Evolutionary conservation across 1,140 invertebrate species (phyloP).

Genomic region (Thrips palmi): DNA sequence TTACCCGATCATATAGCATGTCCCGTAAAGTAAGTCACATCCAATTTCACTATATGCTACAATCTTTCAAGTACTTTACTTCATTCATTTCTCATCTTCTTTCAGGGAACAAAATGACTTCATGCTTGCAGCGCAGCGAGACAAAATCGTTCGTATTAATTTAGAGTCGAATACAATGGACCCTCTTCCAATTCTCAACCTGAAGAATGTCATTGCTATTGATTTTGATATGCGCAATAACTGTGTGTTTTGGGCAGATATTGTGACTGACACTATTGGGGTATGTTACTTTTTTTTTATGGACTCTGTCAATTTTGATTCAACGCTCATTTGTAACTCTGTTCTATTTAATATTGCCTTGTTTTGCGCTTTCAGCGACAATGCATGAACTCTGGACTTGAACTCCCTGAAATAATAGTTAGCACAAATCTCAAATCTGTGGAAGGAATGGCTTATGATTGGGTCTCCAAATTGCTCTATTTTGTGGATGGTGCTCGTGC

Average conservation of each 20-base stretch:
- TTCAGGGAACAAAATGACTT: slow-evolving; percentile 47
- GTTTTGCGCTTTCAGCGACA: slow-evolving; percentile 30
- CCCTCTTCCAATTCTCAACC: slow-evolving; percentile 40
- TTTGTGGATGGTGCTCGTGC: slow-evolving; percentile 67
- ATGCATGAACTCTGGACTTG: slow-evolving; percentile 43
- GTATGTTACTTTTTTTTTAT: slow-evolving; percentile 18
- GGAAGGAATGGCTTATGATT: slow-evolving; percentile 85
- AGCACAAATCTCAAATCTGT: slow-evolving; percentile 58
- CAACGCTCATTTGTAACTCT: not conserved
- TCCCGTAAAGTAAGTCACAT: slow-evolving; percentile 25
- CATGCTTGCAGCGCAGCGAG: slow-evolving; percentile 53
- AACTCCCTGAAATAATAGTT: slow-evolving; percentile 45
- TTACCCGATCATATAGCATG: slow-evolving; percentile 44
- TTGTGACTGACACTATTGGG: slow-evolving; percentile 56
- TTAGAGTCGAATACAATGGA: too few relatives aligned
- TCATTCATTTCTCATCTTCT: slow-evolving; percentile 7
- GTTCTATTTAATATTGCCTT: not conserved
- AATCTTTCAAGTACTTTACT: not conserved
- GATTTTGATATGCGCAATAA: slow-evolving; percentile 75
- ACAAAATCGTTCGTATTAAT: slow-evolving; percentile 54
- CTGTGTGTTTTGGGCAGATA: slow-evolving; percentile 80
- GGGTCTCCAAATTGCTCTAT: slow-evolving; percentile 82
- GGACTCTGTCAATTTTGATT: slow-evolving; percentile 1
- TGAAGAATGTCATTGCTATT: slow-evolving; percentile 68
- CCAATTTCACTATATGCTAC: not conserved